Conservation (phyloP, 2,113 vertebrate species). For the Amblyopsis rosae region DNA sequence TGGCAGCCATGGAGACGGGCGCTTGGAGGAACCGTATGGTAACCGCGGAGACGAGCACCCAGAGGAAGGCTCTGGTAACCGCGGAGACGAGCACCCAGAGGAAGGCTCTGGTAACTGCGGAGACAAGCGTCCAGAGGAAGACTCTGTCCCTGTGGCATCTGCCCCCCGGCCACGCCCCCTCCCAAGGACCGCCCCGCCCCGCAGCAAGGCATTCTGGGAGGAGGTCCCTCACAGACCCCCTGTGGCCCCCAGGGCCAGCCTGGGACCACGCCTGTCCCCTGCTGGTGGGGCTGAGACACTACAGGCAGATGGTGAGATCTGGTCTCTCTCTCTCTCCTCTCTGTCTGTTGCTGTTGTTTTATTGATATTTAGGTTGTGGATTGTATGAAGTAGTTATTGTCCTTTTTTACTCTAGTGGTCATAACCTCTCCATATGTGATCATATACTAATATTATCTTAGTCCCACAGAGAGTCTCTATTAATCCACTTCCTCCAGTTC, state of each 20-base stretch:
- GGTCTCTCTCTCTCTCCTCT: too few relatives aligned
- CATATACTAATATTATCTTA: too few relatives aligned
- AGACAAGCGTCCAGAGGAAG: conserved; percentile 63
- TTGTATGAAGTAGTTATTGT: too few relatives aligned
- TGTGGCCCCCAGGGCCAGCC: conserved; percentile 63
- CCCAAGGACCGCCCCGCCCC: conserved; percentile 52
- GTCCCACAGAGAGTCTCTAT: too few relatives aligned
- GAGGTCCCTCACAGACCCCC: conserved; percentile 67
- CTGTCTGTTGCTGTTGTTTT: too few relatives aligned
- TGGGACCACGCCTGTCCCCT: conserved; percentile 34
- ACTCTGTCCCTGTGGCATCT: conserved; percentile 74
- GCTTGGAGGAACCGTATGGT: conserved; percentile 16
- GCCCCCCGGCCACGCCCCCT: conserved; percentile 61
- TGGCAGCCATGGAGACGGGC: conserved; percentile 9
- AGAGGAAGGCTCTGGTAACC: conserved; percentile 57
- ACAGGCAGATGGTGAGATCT: conserved; percentile 7
- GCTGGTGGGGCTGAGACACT: conserved; percentile 35
- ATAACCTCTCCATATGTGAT: too few relatives aligned
- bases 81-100: conserved; percentile 49
- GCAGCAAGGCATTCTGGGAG: conserved; percentile 53
- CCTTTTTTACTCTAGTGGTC: too few relatives aligned
- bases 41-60: conserved; percentile 7
- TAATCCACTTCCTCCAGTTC: not conserved
- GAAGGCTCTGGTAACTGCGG: conserved; percentile 34
- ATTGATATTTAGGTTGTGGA: conserved; percentile 23